Evolutionary conservation across 2,888 invertebrate genomes (phyloP).

Genomic region (Achlya flavicornis): DNA sequence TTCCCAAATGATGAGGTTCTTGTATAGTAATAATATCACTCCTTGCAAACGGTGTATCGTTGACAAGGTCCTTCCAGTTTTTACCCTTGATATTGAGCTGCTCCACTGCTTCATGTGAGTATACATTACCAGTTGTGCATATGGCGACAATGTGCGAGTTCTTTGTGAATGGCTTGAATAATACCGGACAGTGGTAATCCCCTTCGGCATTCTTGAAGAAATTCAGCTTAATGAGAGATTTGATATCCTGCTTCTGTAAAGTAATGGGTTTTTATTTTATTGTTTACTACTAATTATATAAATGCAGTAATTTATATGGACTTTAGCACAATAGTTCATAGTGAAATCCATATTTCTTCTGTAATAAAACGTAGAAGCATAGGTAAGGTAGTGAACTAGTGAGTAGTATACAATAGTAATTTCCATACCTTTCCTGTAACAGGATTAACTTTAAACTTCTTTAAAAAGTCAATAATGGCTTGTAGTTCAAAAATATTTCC

Average conservation of each 20-base stretch:
- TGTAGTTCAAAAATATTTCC: slow-evolving; percentile 97
- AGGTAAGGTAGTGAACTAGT: no score
- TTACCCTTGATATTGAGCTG: slow-evolving; percentile 97
- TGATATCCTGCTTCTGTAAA: slow-evolving; percentile 89
- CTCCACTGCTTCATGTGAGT: slow-evolving; percentile 96
- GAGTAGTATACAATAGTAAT: not conserved
- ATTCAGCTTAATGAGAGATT: slow-evolving; percentile 92
- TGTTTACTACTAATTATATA: no score
- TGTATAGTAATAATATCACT: slow-evolving; percentile 96
- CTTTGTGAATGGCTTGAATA: slow-evolving; percentile 96
- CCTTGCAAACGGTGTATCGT: slow-evolving; percentile 93
- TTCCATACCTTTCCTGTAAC: slow-evolving; percentile 92
- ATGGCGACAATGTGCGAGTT: slow-evolving; percentile 97
- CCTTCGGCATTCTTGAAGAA: slow-evolving; percentile 93
- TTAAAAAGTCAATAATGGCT: slow-evolving; percentile 93
- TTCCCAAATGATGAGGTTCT: slow-evolving; percentile 94
- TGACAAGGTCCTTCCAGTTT: slow-evolving; percentile 96
- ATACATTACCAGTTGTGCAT: slow-evolving; percentile 97
- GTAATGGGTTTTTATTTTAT: not conserved
- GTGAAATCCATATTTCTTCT: no score
- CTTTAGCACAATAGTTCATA: no score
- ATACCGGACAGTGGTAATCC: slow-evolving; percentile 96
- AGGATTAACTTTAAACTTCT: slow-evolving; percentile 96
- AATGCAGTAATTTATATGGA: no score
- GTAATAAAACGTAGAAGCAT: not conserved